phyloP scores from a whole-genome alignment of 2,113 vertebrate genomes.

The Petrocephalus zakoni region DNA sequence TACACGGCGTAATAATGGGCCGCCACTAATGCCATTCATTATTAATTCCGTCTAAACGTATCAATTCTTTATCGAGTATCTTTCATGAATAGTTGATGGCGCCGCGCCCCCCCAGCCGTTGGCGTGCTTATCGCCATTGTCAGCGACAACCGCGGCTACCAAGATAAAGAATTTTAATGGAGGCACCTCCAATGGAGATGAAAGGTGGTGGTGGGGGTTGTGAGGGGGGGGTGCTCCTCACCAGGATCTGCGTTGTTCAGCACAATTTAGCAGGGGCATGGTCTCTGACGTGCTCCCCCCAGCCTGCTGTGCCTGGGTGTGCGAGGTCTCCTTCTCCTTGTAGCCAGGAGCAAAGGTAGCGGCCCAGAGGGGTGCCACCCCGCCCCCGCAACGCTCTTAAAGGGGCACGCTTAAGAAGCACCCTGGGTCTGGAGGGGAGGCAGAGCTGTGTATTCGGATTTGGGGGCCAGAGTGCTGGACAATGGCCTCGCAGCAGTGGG shows the following conservation, averaged over 20 bases:
- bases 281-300: constrained; percentile 48
- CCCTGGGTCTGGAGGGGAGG: constrained; percentile 19
- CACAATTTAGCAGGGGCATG: constrained; percentile 47
- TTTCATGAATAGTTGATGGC: constrained; percentile 29
- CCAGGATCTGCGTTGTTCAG: constrained; percentile 58
- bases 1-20: not conserved
- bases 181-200: constrained; percentile 62
- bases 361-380: constrained; percentile 34
- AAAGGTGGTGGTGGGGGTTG: constrained; percentile 59
- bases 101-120: not conserved
- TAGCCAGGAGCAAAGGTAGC: constrained; percentile 44
- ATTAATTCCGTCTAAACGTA: constrained; percentile 10
- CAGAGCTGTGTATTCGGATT: constrained; percentile 29
- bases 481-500: constrained; percentile 33
- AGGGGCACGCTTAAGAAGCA: constrained; percentile 28
- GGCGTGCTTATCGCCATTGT: constrained; percentile 62
- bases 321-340: constrained; percentile 49
- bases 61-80: not conserved
- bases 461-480: constrained; percentile 23
- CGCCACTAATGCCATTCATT: constrained; percentile 11
- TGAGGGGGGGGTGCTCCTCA: constrained; percentile 53
- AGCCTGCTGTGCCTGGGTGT: constrained; percentile 34
- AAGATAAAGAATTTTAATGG: constrained; percentile 66
- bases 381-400: constrained; percentile 34
- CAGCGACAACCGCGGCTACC: constrained; percentile 62